Conservation (phyloP, 2,797 vertebrate genomes). For the Calcarius lapponicus region DNA sequence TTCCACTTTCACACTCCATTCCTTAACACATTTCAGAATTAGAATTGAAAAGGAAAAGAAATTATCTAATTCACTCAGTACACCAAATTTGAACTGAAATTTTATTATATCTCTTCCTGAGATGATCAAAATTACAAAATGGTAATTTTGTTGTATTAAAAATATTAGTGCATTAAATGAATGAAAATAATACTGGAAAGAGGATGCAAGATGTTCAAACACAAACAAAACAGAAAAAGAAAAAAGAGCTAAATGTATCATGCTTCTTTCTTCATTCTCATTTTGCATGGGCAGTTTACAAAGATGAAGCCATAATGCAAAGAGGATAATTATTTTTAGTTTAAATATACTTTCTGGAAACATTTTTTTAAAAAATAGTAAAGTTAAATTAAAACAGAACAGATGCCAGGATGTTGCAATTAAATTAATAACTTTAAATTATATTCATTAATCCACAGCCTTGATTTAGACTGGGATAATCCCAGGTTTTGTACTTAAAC, state of each 20-base stretch:
- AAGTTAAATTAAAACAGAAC: slow-evolving; percentile 24
- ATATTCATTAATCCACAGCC: slow-evolving; percentile 59
- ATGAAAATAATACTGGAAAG: background rate
- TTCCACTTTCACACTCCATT: background rate
- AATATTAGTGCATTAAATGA: background rate
- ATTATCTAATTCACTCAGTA: background rate
- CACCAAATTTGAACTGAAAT: background rate
- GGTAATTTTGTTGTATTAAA: background rate
- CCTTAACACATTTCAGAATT: background rate
- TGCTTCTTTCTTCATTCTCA: background rate
- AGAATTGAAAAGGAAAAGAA: background rate
- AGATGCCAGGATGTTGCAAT: slow-evolving; percentile 44
- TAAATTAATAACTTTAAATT: slow-evolving; percentile 65
- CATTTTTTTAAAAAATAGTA: background rate
- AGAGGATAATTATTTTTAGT: background rate
- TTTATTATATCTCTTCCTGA: background rate
- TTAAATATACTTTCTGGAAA: background rate
- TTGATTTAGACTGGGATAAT: slow-evolving; percentile 65
- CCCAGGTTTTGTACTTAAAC: slow-evolving; percentile 66
- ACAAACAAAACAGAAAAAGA: background rate
- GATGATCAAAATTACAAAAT: background rate
- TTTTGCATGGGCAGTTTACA: background rate
- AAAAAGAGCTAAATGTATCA: background rate
- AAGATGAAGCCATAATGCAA: background rate
- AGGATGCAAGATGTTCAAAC: background rate